These are phyloP conservation scores for Rhopalosiphum padi DNA, from an alignment of 1,140 invertebrate genomes.

Conservation along the genomic window DNA sequence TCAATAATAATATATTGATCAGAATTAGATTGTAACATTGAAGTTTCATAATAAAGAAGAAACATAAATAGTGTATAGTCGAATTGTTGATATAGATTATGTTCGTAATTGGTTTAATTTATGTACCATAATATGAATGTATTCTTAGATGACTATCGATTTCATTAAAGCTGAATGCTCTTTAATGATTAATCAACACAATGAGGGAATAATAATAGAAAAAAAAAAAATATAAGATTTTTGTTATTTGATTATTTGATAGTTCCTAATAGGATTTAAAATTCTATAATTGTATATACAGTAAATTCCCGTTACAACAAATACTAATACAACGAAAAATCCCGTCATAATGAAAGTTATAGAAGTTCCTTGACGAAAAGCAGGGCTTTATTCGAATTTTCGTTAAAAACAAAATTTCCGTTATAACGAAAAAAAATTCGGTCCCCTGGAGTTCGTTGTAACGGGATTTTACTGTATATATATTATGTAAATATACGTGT, in stretches of 20 bases:
- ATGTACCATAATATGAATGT: neutral
- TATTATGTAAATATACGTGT: neutral
- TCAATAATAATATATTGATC: neutral
- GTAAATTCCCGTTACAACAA: too few relatives aligned
- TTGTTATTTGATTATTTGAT: neutral
- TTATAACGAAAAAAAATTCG: too few relatives aligned
- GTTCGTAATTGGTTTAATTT: neutral
- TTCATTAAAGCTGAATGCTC: neutral
- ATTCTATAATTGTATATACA: neutral
- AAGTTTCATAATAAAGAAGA: neutral
- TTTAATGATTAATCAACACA: neutral
- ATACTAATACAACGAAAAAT: too few relatives aligned
- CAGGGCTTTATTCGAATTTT: too few relatives aligned
- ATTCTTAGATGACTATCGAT: neutral
- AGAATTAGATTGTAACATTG: neutral
- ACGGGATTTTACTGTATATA: too few relatives aligned
- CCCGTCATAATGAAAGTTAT: too few relatives aligned
- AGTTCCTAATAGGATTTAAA: neutral
- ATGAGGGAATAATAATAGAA: neutral
- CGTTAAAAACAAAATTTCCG: too few relatives aligned
- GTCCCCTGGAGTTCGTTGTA: too few relatives aligned
- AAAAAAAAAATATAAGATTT: neutral
- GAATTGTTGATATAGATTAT: neutral
- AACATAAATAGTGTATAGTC: neutral
- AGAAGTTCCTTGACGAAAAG: too few relatives aligned